Evolutionary conservation across 2,888 invertebrate genomes (phyloP).

Genomic region (Acleris emargana): DNA sequence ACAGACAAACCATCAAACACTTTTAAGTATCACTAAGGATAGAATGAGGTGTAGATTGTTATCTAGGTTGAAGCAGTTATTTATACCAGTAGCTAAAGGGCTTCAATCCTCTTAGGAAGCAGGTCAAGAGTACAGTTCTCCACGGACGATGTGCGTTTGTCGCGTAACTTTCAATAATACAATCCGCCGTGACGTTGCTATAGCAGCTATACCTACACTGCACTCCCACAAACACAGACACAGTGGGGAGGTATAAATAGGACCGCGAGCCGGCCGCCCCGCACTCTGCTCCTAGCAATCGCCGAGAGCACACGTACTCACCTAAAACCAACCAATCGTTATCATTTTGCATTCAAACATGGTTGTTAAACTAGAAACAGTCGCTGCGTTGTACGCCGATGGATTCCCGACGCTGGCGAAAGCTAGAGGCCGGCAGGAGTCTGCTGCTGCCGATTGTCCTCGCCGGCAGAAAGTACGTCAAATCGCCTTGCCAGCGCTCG

Average conservation of each 20-base stretch:
- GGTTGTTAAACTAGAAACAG: constrained; percentile 72
- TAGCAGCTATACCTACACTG: constrained; percentile 45
- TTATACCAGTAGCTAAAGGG: constrained; percentile 47
- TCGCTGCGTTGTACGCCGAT: constrained; percentile 63
- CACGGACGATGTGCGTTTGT: constrained; percentile 26
- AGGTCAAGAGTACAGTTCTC: constrained; percentile 49
- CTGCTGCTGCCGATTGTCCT: constrained; percentile 56
- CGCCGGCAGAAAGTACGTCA: constrained; percentile 60
- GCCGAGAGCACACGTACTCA: constrained; percentile 51
- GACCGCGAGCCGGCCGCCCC: constrained; percentile 53
- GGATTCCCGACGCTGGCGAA: constrained; percentile 61
- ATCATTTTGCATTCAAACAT: constrained; percentile 44
- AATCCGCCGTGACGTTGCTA: constrained; percentile 50
- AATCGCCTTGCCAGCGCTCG: constrained; percentile 62
- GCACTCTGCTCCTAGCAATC: constrained; percentile 59
- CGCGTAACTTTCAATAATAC: constrained; percentile 39
- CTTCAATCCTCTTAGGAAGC: constrained; percentile 51
- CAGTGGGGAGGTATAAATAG: constrained; percentile 59
- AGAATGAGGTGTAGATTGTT: constrained; percentile 15
- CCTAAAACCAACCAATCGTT: too few relatives aligned
- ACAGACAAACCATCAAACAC: too few relatives aligned
- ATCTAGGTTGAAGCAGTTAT: constrained; percentile 21
- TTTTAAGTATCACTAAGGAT: too few relatives aligned
- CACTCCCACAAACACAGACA: constrained; percentile 18
- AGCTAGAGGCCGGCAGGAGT: constrained; percentile 57